Conservation (phyloP, 2,888 invertebrate species). For the Cepaea hortensis region DNA sequence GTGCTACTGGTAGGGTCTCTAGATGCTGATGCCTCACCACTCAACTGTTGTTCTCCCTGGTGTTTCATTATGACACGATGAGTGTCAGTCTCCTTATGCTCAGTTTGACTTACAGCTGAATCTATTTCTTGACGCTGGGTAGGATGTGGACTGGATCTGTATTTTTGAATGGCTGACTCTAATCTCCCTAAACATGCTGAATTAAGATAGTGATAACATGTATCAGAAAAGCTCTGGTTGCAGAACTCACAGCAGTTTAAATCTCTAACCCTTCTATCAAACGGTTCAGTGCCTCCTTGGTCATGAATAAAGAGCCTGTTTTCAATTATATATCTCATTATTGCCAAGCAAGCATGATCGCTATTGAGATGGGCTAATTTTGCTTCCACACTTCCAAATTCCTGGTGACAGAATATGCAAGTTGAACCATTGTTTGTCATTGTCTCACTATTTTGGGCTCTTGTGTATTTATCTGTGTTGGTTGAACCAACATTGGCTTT, state of each 20-base stretch:
- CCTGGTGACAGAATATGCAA: conserved; percentile 27
- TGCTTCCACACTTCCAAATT: background rate
- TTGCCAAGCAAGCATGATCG: background rate
- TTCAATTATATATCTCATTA: conserved; percentile 4
- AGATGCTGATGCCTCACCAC: background rate
- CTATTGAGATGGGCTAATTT: conserved; percentile 1
- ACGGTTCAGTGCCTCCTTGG: background rate
- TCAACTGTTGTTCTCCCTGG: background rate
- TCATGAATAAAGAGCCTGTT: background rate
- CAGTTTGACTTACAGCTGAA: background rate
- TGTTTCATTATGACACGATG: background rate
- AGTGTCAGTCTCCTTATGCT: background rate
- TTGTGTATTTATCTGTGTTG: background rate
- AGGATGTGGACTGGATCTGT: background rate
- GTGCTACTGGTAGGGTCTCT: too few species aligned
- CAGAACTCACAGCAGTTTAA: conserved; percentile 24
- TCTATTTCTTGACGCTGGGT: background rate
- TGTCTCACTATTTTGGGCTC: background rate
- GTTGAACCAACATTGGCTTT: background rate
- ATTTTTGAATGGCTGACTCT: conserved; percentile 24
- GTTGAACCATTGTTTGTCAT: background rate
- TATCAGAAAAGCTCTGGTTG: background rate
- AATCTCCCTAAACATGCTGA: background rate
- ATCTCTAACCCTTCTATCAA: background rate
- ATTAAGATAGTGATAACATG: background rate